phyloP scores from a whole-genome alignment of 35 echinoderm and acorn worm genomes.

The Diadema setosum region DNA sequence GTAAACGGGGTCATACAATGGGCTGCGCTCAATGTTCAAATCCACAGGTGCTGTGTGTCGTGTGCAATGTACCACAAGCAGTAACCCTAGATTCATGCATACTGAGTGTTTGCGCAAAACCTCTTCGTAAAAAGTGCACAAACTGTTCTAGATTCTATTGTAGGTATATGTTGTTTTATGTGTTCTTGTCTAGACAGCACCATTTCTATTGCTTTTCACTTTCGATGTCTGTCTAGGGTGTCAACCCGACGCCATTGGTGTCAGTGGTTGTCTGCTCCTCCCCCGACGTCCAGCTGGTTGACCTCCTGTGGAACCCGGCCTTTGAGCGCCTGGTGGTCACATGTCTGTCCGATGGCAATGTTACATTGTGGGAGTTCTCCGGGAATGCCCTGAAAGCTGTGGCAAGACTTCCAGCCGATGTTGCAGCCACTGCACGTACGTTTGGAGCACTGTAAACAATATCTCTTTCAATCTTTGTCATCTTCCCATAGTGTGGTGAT shows the following conservation, averaged over 20 bases:
- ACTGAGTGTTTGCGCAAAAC: no score
- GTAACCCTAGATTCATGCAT: no score
- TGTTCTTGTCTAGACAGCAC: background rate
- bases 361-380: constrained; percentile 49
- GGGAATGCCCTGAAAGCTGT: background rate
- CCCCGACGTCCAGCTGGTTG: constrained; percentile 31
- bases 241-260: constrained; percentile 4
- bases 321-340: constrained; percentile 23
- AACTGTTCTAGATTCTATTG: no score
- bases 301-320: constrained; percentile 86
- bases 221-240: no score
- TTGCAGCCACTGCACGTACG: constrained; percentile 67
- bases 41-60: no score
- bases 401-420: background rate
- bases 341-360: constrained; percentile 78
- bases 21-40: no score
- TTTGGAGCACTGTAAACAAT: background rate
- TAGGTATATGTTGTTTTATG: background rate
- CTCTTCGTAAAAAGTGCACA: no score
- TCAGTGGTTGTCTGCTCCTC: constrained; percentile 23
- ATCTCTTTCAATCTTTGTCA: no score
- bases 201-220: background rate
- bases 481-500: no score
- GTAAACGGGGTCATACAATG: no score
- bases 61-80: no score